phyloP scores from a whole-genome alignment of 2,888 invertebrate genomes.

The Beris chalybata region DNA sequence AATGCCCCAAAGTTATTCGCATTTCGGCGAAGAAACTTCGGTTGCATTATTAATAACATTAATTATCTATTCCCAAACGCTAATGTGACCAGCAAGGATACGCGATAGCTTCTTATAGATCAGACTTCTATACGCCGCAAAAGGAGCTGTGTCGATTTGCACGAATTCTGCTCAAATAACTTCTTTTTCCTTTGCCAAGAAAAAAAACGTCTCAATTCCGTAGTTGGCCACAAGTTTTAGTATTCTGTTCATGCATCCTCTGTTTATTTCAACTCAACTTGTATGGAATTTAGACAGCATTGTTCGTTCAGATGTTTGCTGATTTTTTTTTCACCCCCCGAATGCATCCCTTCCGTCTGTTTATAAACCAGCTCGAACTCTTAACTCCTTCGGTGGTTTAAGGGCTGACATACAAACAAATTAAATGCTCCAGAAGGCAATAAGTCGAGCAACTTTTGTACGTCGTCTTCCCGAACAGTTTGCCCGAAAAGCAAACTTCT shows the following conservation, averaged over 20 bases:
- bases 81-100: slow-evolving; percentile 2
- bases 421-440: slow-evolving; percentile 4
- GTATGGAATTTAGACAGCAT: too few species aligned
- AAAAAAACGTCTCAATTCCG: slow-evolving; percentile 1
- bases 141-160: not conserved
- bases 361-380: too few species aligned
- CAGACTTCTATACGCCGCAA: too few species aligned
- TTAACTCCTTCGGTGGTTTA: too few species aligned
- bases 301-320: too few species aligned
- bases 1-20: not conserved
- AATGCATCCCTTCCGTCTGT: too few species aligned
- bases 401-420: slow-evolving; percentile 7
- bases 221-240: not conserved
- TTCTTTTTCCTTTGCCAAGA: not conserved
- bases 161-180: slow-evolving; percentile 6
- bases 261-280: not conserved
- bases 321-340: too few species aligned
- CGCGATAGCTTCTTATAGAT: too few species aligned
- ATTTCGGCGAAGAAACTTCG: slow-evolving; percentile 4
- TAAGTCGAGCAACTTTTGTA: not conserved
- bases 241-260: slow-evolving; percentile 12
- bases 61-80: slow-evolving; percentile 1
- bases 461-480: not conserved
- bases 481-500: not conserved
- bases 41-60: slow-evolving; percentile 22